Percentiles rank a stretch among this genome's conserved stretches.
Conservation (phyloP, 1,140 invertebrate species). For the Drosophila pseudoananassae region DNA sequence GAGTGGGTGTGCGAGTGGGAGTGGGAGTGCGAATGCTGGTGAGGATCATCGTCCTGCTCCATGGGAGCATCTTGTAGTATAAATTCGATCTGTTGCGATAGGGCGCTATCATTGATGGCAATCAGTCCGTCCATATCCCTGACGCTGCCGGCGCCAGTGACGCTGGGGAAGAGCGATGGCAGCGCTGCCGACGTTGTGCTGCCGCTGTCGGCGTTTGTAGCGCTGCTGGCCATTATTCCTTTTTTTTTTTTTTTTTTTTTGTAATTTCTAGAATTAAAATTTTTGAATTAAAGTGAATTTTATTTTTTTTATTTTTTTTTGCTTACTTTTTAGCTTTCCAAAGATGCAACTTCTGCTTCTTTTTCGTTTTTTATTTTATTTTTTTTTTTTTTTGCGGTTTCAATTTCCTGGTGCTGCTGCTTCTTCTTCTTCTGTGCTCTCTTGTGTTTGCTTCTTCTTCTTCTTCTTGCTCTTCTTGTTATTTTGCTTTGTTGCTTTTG, state of each 20-base stretch:
- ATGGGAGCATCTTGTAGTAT: conserved; percentile 83
- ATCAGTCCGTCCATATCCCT: conserved; percentile 82
- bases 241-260: background rate
- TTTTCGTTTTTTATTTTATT: conserved; percentile 2
- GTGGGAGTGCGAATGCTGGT: conserved; percentile 44
- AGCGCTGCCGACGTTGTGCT: conserved; percentile 45
- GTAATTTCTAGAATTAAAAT: too few species aligned
- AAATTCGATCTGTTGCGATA: conserved; percentile 84
- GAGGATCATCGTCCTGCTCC: conserved; percentile 77
- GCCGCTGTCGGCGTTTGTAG: conserved; percentile 44
- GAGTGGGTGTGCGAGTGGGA: background rate
- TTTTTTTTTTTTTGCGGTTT: conserved; percentile 8
- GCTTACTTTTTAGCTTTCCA: conserved; percentile 1
- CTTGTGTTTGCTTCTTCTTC: conserved; percentile 1
- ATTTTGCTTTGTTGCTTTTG: conserved; percentile 20
- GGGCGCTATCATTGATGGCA: conserved; percentile 82
- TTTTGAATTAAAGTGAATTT: too few species aligned
- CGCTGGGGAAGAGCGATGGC: conserved; percentile 60
- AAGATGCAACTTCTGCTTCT: conserved; percentile 17
- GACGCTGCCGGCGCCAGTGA: conserved; percentile 27
- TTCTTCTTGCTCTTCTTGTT: conserved; percentile 10
- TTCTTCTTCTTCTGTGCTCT: conserved; percentile 1
- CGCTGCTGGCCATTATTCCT: conserved; percentile 65
- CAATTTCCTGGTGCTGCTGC: conserved; percentile 7
- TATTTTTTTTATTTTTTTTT: background rate